phyloP scores from a whole-genome alignment of 2,797 vertebrate genomes.

The Cossypha polioptera region DNA sequence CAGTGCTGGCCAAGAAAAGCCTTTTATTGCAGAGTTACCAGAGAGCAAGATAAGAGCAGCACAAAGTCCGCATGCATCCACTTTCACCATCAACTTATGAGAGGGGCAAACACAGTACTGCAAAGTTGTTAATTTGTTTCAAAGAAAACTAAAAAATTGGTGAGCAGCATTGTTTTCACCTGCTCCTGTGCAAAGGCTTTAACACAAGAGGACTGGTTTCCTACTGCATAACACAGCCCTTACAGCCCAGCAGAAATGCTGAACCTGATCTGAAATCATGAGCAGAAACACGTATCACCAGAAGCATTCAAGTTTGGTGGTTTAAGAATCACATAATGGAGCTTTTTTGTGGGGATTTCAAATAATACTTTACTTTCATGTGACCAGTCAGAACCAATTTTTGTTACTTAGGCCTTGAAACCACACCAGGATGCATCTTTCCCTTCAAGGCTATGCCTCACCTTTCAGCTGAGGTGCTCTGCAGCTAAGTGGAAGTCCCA shows the following conservation, averaged over 20 bases:
- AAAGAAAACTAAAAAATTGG: neutral
- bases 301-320: fast-evolving
- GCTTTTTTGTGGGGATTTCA: neutral
- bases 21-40: neutral
- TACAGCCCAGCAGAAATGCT: neutral
- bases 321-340: fast-evolving
- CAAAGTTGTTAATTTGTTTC: neutral
- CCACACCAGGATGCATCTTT: fast-evolving
- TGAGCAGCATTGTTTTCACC: neutral
- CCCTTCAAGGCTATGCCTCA: too few species aligned
- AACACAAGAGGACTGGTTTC: fast-evolving
- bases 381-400: neutral
- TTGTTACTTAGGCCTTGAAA: neutral
- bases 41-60: neutral
- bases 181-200: neutral
- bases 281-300: fast-evolving
- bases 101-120: neutral
- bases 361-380: neutral
- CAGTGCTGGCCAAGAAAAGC: neutral
- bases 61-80: fast-evolving
- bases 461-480: neutral
- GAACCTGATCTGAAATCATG: fast-evolving
- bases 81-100: fast-evolving
- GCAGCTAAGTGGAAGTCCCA: fast-evolving
- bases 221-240: neutral